These are phyloP conservation scores for Bungarus multicinctus DNA, from an alignment of 2,113 vertebrate species.

Conservation along the genomic window DNA sequence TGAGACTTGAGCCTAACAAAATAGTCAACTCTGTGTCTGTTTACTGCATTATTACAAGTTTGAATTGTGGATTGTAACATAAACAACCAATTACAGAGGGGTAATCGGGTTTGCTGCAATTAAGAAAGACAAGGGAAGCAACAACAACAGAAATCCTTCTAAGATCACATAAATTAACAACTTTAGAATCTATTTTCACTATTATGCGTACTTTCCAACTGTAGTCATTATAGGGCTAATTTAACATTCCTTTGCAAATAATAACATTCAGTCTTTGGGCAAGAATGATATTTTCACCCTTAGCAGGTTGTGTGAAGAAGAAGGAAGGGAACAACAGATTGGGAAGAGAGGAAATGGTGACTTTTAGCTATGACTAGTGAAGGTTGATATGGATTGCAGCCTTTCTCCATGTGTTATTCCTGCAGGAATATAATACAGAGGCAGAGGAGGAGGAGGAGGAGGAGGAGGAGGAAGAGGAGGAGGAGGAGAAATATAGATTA, in stretches of 20 bases:
- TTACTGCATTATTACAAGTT: background rate
- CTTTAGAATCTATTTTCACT: background rate
- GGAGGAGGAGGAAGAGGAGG: background rate
- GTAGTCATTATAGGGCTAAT: background rate
- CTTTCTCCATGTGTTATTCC: background rate
- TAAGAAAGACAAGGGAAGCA: background rate
- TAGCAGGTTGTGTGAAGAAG: background rate
- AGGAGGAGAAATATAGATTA: background rate
- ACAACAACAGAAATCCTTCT: background rate
- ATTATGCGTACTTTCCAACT: background rate
- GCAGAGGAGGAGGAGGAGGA: too few species aligned
- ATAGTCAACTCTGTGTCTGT: too few species aligned
- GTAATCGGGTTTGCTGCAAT: background rate
- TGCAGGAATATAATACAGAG: background rate
- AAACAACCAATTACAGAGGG: background rate
- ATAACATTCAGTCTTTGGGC: background rate
- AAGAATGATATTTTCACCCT: background rate
- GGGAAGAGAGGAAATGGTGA: background rate
- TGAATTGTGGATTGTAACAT: background rate
- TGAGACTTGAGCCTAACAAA: background rate
- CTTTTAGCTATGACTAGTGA: background rate
- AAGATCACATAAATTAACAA: background rate
- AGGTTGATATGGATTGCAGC: background rate
- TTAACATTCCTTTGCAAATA: background rate
- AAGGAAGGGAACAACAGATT: background rate